Evolutionary conservation across 2,797 vertebrate genomes (phyloP).

Genomic region (Sebastes diaconus): DNA sequence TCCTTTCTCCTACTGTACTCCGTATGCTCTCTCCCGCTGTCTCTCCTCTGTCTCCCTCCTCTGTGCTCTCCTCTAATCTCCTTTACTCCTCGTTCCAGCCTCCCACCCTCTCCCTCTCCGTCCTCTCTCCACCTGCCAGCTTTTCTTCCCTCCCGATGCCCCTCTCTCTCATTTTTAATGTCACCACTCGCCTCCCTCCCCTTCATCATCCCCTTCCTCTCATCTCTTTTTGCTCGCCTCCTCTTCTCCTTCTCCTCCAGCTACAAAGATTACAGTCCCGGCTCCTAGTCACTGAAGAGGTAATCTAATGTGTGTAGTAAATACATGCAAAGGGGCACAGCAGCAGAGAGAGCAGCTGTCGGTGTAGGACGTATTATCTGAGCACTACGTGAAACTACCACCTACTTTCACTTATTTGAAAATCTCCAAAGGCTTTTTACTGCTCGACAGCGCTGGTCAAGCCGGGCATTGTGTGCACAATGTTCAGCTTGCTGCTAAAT

Average conservation of each 20-base stretch:
- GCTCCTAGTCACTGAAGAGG: constrained; percentile 14
- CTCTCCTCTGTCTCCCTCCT: constrained; percentile 23
- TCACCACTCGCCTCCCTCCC: constrained; percentile 7
- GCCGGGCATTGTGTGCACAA: constrained; percentile 1
- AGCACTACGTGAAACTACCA: constrained; percentile 2
- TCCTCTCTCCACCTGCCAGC: constrained; percentile 45
- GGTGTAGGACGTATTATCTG: constrained; percentile 35
- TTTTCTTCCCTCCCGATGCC: constrained; percentile 17
- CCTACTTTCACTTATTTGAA: constrained; percentile 35
- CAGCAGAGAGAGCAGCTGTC: constrained; percentile 16
- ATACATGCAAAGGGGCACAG: constrained; percentile 21
- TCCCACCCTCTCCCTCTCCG: constrained; percentile 37
- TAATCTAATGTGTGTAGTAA: constrained; percentile 32
- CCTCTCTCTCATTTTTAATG: constrained; percentile 37
- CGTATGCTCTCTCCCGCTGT: constrained; percentile 17
- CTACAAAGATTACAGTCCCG: constrained; percentile 33
- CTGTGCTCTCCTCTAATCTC: constrained; percentile 50
- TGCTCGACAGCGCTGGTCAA: constrained; percentile 22
- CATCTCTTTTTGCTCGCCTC: not conserved
- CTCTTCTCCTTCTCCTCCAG: constrained; percentile 12
- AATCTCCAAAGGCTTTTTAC: constrained; percentile 38
- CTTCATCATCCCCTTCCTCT: constrained; percentile 3
- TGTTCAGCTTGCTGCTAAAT: constrained; percentile 51
- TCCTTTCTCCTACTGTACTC: constrained; percentile 28
- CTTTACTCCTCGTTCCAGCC: constrained; percentile 50